Evolutionary conservation across 2,113 vertebrate genomes (phyloP), one percentile per base, ranked within the genome.

Genomic region (Halichoerus grypus): DNA sequence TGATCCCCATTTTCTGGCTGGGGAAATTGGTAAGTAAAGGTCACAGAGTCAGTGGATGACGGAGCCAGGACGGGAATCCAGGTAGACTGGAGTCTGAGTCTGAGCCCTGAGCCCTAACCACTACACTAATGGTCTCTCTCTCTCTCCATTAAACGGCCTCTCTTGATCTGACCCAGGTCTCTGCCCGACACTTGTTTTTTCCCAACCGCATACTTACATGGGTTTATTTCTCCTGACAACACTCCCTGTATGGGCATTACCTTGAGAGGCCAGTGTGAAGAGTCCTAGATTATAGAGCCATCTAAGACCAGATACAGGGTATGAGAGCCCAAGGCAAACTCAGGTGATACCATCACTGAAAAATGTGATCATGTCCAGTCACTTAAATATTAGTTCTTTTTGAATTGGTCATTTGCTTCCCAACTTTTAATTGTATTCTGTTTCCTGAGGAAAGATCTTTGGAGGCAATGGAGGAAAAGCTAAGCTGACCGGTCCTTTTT

Each of bases 401-500:
- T 72, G 21, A 83, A 72, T 46, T 59, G 81, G 33, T 51, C 63
- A 13, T 65, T 93, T 65, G 57, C 71, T 93, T 42, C 5, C 46
- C n/a, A 72, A 39, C 16, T 51, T 84, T 74, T 92, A 74, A 92
- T 80, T 85, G 67, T 76, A 28, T 84, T 74, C 55, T 28, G 49
- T 93, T 74, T 85, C 91, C 55, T 76, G 33, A 51, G 42, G 53
- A 74, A 71, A 74, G 84, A 84, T 93, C 55, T 74, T 85, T 53
- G 24, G 57, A 51, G 81, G 74, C 24, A 84, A 13, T 49, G 39
- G 31, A 16, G 67, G 15, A 16, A 83, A 72, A 84, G 39, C 39
- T 93, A 57, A 57, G 1, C 18, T 19, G 55, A 57, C 55, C 18
- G 7, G 55, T 57, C 5, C 18, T 18, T 57, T 57, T 18, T 55